A percentile compares a stretch with the other conserved stretches of the same genome.
Conservation (phyloP, 2,113 vertebrate genomes). For the Ptychochromis oligacanthus region DNA sequence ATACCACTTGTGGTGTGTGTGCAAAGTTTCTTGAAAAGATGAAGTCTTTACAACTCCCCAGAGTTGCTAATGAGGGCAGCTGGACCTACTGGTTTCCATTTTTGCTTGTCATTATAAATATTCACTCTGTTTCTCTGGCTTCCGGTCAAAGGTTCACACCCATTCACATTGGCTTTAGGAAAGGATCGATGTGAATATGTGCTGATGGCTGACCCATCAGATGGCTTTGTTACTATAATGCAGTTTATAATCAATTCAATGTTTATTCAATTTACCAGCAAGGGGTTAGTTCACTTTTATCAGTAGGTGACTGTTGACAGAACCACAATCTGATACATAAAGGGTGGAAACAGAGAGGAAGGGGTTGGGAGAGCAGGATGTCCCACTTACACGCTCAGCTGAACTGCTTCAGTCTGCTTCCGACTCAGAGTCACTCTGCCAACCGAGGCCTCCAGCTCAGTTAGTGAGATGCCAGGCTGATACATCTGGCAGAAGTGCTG, state of each 20-base stretch:
- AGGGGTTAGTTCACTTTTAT: conserved; percentile 17
- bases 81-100: background rate
- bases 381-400: conserved; percentile 82
- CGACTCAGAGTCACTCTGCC: conserved; percentile 84
- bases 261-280: conserved; percentile 71
- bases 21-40: too few relatives aligned
- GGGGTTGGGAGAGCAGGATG: background rate
- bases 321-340: background rate
- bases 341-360: conserved; percentile 9
- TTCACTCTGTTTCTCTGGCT: background rate
- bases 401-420: conserved; percentile 83
- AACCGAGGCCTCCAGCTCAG: conserved; percentile 86
- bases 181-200: conserved; percentile 49
- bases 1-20: too few relatives aligned
- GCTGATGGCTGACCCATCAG: conserved; percentile 23
- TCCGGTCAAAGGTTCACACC: background rate
- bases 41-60: too few relatives aligned
- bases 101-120: background rate
- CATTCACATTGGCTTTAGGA: background rate
- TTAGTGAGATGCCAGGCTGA: conserved; percentile 87
- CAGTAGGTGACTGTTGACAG: conserved; percentile 6
- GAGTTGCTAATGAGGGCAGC: background rate
- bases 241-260: conserved; percentile 63
- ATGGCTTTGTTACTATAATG: conserved; percentile 28
- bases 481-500: conserved; percentile 93